These are phyloP conservation scores for Lampris megalopsis DNA, from an alignment of 2,113 vertebrate genomes.

Conservation along the genomic window DNA sequence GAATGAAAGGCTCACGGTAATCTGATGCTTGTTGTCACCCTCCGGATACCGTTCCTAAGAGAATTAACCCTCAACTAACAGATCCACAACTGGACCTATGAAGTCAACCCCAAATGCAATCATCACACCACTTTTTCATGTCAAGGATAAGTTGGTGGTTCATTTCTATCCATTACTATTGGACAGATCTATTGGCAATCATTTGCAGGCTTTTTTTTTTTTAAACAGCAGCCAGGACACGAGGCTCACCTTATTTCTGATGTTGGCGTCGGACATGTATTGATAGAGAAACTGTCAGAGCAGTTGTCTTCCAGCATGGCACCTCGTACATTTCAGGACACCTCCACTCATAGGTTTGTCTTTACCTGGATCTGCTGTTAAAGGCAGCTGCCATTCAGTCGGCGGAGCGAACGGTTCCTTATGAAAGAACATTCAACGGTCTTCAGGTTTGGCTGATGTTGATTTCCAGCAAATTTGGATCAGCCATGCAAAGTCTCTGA, in stretches of 20 bases:
- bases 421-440: not conserved
- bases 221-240: not conserved
- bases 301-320: conserved; percentile 47
- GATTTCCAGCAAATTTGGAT: not conserved
- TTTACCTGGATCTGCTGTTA: not conserved
- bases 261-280: conserved; percentile 29
- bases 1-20: no score
- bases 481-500: no score
- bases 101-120: no score
- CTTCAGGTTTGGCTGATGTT: not conserved
- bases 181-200: no score
- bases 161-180: no score
- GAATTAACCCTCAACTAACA: no score
- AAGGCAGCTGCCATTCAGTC: not conserved
- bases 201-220: no score
- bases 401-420: not conserved
- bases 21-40: no score
- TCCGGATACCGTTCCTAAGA: no score
- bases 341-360: not conserved
- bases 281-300: conserved; percentile 38
- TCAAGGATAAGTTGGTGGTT: no score
- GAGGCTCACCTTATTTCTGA: conserved; percentile 49
- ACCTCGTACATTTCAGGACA: not conserved
- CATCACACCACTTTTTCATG: no score
- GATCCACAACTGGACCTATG: no score